Conservation (phyloP, 2,113 vertebrate species). For the Spea bombifrons region DNA sequence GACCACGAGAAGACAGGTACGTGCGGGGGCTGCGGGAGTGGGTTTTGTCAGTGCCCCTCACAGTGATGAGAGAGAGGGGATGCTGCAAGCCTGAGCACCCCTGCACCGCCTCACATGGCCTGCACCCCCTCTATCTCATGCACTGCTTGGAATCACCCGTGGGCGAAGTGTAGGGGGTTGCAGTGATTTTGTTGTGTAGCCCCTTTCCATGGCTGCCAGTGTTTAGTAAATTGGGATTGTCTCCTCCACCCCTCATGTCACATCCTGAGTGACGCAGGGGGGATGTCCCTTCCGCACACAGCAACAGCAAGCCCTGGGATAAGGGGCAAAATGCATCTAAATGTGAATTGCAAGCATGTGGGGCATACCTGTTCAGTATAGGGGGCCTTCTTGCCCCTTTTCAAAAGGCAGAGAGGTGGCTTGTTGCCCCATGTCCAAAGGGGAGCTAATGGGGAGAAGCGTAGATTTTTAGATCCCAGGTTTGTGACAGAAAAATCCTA, state of each 20-base stretch:
- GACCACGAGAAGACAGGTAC: constrained; percentile 90
- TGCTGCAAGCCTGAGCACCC: not conserved
- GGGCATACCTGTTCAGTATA: too few relatives aligned
- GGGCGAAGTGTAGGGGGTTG: not conserved
- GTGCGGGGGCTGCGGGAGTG: constrained; percentile 54
- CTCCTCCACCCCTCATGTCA: constrained; percentile 46
- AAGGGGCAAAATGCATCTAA: too few relatives aligned
- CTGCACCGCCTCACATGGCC: not conserved
- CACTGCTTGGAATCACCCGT: not conserved
- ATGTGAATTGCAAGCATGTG: too few relatives aligned
- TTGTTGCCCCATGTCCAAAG: too few relatives aligned
- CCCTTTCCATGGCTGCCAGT: constrained; percentile 25
- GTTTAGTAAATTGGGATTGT: constrained; percentile 7
- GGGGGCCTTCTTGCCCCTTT: too few relatives aligned
- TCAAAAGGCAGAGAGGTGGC: too few relatives aligned
- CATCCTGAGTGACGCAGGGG: constrained; percentile 54
- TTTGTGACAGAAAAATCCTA: too few relatives aligned
- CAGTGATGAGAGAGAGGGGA: not conserved
- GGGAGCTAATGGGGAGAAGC: too few relatives aligned
- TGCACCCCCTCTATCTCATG: constrained; percentile 44
- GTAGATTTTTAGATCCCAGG: too few relatives aligned
- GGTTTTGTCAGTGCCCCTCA: too few relatives aligned
- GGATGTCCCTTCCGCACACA: constrained; percentile 49
- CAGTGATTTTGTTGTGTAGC: not conserved
- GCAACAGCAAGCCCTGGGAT: too few relatives aligned